Conservation (phyloP, 2,888 invertebrate species). For the Pseudolycoriella hygida region DNA sequence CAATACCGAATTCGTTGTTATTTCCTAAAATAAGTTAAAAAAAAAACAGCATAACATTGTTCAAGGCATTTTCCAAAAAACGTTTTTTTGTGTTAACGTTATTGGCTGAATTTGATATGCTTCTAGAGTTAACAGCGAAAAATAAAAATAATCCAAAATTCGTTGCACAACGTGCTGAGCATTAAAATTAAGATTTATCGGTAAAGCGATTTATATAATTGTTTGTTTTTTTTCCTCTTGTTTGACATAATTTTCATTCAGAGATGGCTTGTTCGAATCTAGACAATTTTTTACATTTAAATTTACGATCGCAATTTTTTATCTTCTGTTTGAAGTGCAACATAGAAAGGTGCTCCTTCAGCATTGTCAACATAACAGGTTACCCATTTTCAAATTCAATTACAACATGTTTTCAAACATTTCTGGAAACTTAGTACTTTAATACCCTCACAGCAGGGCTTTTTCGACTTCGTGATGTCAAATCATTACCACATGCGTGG, state of each 20-base stretch:
- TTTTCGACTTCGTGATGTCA: too few species aligned
- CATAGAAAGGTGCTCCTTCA: too few species aligned
- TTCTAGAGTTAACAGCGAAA: not conserved
- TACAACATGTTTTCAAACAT: not conserved
- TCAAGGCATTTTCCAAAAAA: not conserved
- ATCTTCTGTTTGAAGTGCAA: too few species aligned
- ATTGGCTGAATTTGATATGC: not conserved
- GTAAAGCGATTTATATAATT: not conserved
- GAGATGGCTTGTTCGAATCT: too few species aligned
- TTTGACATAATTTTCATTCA: too few species aligned
- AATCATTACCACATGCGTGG: too few species aligned
- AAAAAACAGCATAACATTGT: not conserved
- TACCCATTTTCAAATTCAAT: too few species aligned
- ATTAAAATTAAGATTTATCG: not conserved
- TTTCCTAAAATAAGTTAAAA: not conserved
- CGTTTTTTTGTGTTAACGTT: not conserved
- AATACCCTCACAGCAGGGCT: too few species aligned
- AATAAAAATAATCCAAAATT: not conserved
- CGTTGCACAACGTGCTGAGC: conserved; percentile 1
- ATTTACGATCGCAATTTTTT: too few species aligned
- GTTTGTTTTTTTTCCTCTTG: too few species aligned
- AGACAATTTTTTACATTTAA: too few species aligned
- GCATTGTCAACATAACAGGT: too few species aligned
- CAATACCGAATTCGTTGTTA: not conserved
- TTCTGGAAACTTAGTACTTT: not conserved